phyloP scores from a whole-genome alignment of 1,140 invertebrate genomes.

The Zaprionus capensis region DNA sequence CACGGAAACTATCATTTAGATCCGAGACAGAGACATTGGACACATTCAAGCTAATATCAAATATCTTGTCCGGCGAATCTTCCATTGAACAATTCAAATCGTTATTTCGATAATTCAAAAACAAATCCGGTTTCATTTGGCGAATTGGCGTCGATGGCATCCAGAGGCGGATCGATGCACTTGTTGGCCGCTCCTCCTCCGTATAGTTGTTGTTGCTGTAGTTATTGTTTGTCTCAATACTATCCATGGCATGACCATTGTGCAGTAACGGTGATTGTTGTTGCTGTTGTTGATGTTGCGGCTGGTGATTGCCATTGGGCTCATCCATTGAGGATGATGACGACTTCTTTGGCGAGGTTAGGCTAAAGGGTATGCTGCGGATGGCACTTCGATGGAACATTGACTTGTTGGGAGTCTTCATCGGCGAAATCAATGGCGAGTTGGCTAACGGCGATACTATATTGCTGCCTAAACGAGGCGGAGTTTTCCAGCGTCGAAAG shows the following conservation, averaged over 20 bases:
- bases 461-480: conserved; percentile 85
- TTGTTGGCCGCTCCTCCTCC: neutral
- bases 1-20: conserved; percentile 63
- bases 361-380: conserved; percentile 41
- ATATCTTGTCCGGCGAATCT: conserved; percentile 11
- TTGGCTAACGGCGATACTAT: conserved; percentile 52
- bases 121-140: conserved; percentile 34
- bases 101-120: conserved; percentile 29
- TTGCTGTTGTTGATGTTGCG: conserved; percentile 1
- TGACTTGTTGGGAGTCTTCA: conserved; percentile 50
- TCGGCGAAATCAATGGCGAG: conserved; percentile 61
- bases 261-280: conserved; percentile 4
- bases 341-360: conserved; percentile 15
- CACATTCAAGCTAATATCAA: conserved; percentile 21
- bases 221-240: conserved; percentile 51
- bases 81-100: neutral
- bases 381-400: conserved; percentile 27
- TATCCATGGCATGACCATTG: neutral
- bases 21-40: conserved; percentile 20
- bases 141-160: conserved; percentile 44
- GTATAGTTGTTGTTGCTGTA: conserved; percentile 25
- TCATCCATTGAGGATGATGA: neutral
- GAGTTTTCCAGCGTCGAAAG: conserved; percentile 92
- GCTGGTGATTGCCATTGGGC: conserved; percentile 30
- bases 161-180: neutral